Conservation (phyloP, 2,888 invertebrate species). For the Ichneumon xanthorius region DNA sequence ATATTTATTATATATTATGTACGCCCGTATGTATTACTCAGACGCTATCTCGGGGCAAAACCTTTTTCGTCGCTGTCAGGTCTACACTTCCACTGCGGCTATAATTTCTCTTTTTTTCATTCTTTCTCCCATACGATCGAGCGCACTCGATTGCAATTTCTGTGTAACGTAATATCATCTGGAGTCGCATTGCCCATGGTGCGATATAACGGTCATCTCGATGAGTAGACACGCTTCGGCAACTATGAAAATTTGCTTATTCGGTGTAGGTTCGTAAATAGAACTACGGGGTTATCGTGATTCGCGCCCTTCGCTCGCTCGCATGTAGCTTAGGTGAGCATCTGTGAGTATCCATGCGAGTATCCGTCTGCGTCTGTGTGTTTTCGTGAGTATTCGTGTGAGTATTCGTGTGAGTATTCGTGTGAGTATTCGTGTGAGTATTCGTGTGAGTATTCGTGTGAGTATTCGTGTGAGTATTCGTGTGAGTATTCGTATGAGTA, state of each 20-base stretch:
- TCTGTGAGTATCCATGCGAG: too few species aligned
- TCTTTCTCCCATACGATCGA: neutral
- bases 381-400: too few species aligned
- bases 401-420: too few species aligned
- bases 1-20: conserved; percentile 15
- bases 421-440: too few species aligned
- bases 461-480: too few species aligned
- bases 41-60: conserved; percentile 6
- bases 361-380: too few species aligned
- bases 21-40: neutral
- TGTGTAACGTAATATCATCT: neutral
- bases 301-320: too few species aligned
- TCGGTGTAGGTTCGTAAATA: too few species aligned
- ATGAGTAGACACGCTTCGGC: neutral
- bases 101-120: neutral
- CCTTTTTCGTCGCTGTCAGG: neutral
- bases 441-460: too few species aligned
- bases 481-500: too few species aligned
- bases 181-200: neutral
- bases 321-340: too few species aligned
- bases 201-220: neutral
- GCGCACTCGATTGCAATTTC: conserved; percentile 4
- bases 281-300: too few species aligned
- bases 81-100: neutral
- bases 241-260: neutral